These are phyloP conservation scores for Phragmatobia fuliginosa DNA, from an alignment of 2,888 invertebrate genomes.

Conservation along the genomic window DNA sequence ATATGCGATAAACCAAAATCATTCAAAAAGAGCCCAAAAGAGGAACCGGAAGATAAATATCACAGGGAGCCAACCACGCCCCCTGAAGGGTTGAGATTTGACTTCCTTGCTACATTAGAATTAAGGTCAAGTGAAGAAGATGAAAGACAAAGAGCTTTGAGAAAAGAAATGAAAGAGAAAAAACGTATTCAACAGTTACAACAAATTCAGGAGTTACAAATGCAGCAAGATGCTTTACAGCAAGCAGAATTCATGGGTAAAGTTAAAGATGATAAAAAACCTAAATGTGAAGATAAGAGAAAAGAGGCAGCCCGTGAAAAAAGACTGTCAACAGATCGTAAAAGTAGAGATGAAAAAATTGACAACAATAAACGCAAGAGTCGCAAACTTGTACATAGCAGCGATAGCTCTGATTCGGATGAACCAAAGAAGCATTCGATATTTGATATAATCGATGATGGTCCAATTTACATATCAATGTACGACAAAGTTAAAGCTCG, in stretches of 20 bases:
- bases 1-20: conserved; percentile 63
- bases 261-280: conserved; percentile 78
- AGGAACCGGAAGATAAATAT: conserved; percentile 63
- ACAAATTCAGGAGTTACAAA: conserved; percentile 82
- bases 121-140: conserved; percentile 87
- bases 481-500: conserved; percentile 98
- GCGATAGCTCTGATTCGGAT: conserved; percentile 91
- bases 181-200: conserved; percentile 83
- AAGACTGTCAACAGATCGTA: conserved; percentile 82
- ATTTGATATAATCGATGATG: conserved; percentile 95
- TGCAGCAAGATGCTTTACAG: conserved; percentile 80
- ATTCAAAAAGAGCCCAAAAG: conserved; percentile 65
- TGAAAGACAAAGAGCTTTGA: conserved; percentile 85
- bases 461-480: conserved; percentile 97
- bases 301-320: conserved; percentile 81
- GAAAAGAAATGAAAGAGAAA: conserved; percentile 86
- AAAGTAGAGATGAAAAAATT: conserved; percentile 82
- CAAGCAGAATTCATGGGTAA: conserved; percentile 75
- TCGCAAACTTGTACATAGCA: conserved; percentile 84
- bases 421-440: conserved; percentile 96
- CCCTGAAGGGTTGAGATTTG: conserved; percentile 78
- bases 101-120: conserved; percentile 87
- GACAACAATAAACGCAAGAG: conserved; percentile 77
- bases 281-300: conserved; percentile 77
- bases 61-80: conserved; percentile 54